These are phyloP conservation scores for Anagrus nilaparvatae DNA, from an alignment of 1,140 invertebrate genomes.

Conservation along the genomic window DNA sequence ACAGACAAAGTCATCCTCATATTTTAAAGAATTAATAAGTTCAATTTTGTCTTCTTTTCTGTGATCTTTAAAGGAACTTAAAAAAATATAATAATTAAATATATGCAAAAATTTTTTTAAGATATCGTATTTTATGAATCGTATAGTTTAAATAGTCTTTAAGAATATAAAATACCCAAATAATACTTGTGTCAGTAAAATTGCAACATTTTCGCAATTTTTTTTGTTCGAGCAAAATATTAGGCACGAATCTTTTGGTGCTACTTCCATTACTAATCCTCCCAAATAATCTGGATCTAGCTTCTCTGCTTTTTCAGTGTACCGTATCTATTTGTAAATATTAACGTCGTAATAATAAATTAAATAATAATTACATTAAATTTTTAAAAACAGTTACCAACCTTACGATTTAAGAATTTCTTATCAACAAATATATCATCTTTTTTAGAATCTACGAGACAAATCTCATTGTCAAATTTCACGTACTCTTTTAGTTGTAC, in stretches of 20 bases:
- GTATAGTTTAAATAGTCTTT: too few relatives aligned
- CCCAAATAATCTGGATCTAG: conserved; percentile 75
- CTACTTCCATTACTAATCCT: conserved; percentile 72
- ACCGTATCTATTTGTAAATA: conserved; percentile 41
- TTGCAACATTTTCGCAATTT: conserved; percentile 87
- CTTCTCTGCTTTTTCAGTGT: conserved; percentile 46
- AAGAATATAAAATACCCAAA: conserved; percentile 49
- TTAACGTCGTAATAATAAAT: conserved; percentile 1
- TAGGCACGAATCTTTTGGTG: conserved; percentile 77
- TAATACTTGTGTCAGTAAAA: conserved; percentile 58
- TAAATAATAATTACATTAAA: conserved; percentile 6
- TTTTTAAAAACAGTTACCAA: conserved; percentile 22
- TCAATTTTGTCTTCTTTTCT: conserved; percentile 50
- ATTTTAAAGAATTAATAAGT: conserved; percentile 52
- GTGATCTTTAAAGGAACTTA: conserved; percentile 44
- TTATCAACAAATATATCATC: conserved; percentile 32
- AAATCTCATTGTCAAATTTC: conserved; percentile 67
- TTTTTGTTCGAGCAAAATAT: conserved; percentile 89
- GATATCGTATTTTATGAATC: conserved; percentile 4
- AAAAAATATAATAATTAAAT: conserved; percentile 17
- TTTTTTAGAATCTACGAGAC: conserved; percentile 48
- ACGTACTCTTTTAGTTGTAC: conserved; percentile 82
- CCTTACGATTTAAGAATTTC: conserved; percentile 36
- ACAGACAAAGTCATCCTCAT: conserved; percentile 56
- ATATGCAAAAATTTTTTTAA: conserved; percentile 17